A percentile compares a stretch with the other conserved stretches of the same genome.
These are phyloP conservation scores for Thymelicus lineola DNA, from an alignment of 2,888 invertebrate genomes.

Conservation along the genomic window DNA sequence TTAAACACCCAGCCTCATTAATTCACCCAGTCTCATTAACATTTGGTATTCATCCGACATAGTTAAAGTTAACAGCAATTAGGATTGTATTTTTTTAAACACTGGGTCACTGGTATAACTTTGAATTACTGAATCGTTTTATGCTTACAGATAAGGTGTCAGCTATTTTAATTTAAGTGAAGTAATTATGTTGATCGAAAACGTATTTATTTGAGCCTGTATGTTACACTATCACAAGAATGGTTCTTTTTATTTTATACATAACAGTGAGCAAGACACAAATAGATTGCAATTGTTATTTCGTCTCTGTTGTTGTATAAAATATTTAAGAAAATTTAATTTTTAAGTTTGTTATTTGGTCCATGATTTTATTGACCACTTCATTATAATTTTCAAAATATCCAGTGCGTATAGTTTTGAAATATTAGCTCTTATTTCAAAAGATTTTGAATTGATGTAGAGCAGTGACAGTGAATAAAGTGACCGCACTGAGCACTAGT, in stretches of 20 bases:
- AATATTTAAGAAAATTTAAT: too few species aligned
- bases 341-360: too few species aligned
- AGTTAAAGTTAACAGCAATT: neutral
- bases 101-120: neutral
- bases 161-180: neutral
- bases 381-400: neutral
- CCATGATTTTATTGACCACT: too few species aligned
- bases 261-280: too few species aligned
- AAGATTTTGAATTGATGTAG: conserved; percentile 47
- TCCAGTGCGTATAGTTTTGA: too few species aligned
- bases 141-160: neutral
- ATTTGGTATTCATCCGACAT: neutral
- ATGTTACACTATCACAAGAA: too few species aligned
- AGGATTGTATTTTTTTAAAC: neutral
- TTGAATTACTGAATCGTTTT: neutral
- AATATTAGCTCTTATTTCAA: neutral
- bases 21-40: neutral
- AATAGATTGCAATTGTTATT: too few species aligned
- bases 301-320: too few species aligned
- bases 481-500: conserved; percentile 20
- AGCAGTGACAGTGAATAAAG: conserved; percentile 56
- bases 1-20: neutral
- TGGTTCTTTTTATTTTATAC: too few species aligned
- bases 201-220: too few species aligned
- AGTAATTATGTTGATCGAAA: neutral